These are phyloP conservation scores for Gavia stellata DNA, from an alignment of 2,113 vertebrate species.

Conservation along the genomic window DNA sequence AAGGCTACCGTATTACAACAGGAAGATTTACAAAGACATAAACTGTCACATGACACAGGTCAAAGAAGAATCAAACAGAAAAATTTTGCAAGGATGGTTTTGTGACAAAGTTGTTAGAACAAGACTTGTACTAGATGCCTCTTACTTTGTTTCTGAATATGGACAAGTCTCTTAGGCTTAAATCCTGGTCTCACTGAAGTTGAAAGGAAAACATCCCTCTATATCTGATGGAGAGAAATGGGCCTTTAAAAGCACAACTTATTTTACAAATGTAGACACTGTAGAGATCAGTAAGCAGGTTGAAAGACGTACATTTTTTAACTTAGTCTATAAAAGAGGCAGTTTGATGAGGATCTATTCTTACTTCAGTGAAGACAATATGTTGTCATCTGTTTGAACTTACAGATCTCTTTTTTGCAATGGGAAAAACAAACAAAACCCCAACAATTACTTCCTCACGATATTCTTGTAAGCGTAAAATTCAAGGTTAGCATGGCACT, in stretches of 20 bases:
- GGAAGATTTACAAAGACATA: neutral
- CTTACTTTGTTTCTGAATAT: neutral
- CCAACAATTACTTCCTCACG: rapidly evolving
- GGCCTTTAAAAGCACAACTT: neutral
- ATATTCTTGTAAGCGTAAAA: neutral
- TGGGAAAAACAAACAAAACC: neutral
- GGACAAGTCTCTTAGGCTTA: neutral
- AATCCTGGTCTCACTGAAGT: neutral
- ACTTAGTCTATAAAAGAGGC: neutral
- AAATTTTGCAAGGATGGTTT: neutral
- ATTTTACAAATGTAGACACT: neutral
- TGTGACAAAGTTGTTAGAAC: neutral
- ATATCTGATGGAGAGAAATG: neutral
- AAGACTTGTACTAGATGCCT: neutral
- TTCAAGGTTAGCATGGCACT: neutral
- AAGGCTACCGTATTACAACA: neutral
- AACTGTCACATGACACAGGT: neutral
- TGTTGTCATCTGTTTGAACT: neutral
- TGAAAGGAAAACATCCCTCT: neutral
- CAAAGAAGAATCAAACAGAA: neutral
- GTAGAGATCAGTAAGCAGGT: neutral
- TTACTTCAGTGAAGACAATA: neutral
- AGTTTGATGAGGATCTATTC: neutral
- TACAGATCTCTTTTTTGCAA: neutral
- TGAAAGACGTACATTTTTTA: neutral